Conservation (phyloP, 23 tunicate species). For the Botrylloides violaceus region DNA sequence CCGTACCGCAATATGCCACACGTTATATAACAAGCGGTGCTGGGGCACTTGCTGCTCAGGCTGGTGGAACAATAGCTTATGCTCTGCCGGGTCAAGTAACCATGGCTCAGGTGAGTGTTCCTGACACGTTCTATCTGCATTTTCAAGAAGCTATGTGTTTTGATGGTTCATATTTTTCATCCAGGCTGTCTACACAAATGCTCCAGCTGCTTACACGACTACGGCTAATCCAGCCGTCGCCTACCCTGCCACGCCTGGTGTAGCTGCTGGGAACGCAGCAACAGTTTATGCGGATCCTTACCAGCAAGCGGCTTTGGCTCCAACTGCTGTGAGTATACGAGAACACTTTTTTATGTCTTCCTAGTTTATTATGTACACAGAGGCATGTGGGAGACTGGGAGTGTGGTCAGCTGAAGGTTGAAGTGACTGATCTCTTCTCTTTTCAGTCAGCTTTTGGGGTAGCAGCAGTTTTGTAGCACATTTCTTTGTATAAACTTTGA, state of each 20-base stretch:
- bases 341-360: neutral
- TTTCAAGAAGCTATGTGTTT: neutral
- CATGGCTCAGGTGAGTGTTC: conserved; percentile 19
- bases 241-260: conserved; percentile 11
- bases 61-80: conserved; percentile 19
- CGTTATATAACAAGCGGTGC: conserved; percentile 54
- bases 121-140: neutral
- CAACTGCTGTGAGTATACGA: conserved; percentile 73
- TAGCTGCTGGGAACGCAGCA: conserved; percentile 7
- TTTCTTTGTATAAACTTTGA: neutral
- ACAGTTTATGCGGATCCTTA: conserved; percentile 61
- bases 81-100: conserved; percentile 16
- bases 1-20: conserved; percentile 59
- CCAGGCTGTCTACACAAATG: conserved; percentile 27
- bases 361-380: too few relatives aligned
- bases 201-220: conserved; percentile 16
- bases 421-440: conserved; percentile 4
- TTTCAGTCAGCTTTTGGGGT: conserved; percentile 27
- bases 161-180: neutral
- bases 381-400: too few relatives aligned
- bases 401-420: too few relatives aligned
- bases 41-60: conserved; percentile 31
- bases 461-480: conserved; percentile 25
- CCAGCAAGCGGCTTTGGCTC: conserved; percentile 79
- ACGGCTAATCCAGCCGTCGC: neutral